A percentile compares a stretch with the other conserved stretches of the same genome.
phyloP scores from a whole-genome alignment of 2,113 vertebrate species.

The Boleophthalmus pectinirostris region DNA sequence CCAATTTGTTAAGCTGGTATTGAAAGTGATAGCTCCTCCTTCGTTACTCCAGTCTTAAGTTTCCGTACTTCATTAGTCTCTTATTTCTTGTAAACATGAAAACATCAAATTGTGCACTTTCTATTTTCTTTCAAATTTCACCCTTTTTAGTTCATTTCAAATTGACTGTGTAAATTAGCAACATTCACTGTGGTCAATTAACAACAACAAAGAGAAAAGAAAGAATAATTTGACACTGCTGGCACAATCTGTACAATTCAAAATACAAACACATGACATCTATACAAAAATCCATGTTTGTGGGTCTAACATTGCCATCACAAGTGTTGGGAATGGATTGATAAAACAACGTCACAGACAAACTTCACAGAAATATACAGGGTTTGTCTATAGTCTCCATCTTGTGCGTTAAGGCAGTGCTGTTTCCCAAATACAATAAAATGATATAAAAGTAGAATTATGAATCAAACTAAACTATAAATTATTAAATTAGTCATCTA shows the following conservation, averaged over 20 bases:
- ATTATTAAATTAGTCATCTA: constrained; percentile 14
- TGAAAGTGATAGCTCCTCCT: background rate
- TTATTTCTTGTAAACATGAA: background rate
- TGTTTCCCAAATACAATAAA: constrained; percentile 11
- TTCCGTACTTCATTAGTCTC: too few species aligned
- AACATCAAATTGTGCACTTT: background rate
- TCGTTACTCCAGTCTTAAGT: too few species aligned
- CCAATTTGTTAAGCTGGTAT: background rate
- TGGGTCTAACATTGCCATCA: constrained; percentile 21
- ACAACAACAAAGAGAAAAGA: constrained; percentile 7
- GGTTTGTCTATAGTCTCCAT: constrained; percentile 13
- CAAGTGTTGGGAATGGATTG: background rate
- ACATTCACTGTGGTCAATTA: constrained; percentile 59
- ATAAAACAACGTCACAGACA: constrained; percentile 11
- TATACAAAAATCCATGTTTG: constrained; percentile 27
- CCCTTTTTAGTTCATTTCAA: background rate
- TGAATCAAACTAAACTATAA: background rate
- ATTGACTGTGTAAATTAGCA: constrained; percentile 24
- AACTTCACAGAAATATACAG: constrained; percentile 30
- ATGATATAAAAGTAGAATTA: constrained; percentile 33
- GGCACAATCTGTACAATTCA: constrained; percentile 42
- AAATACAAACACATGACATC: constrained; percentile 45
- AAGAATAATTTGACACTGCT: constrained; percentile 4
- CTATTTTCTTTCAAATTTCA: background rate
- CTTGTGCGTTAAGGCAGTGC: constrained; percentile 45